Evolutionary conservation across 2,797 vertebrate genomes (phyloP).

Genomic region (Discoglossus pictus): DNA sequence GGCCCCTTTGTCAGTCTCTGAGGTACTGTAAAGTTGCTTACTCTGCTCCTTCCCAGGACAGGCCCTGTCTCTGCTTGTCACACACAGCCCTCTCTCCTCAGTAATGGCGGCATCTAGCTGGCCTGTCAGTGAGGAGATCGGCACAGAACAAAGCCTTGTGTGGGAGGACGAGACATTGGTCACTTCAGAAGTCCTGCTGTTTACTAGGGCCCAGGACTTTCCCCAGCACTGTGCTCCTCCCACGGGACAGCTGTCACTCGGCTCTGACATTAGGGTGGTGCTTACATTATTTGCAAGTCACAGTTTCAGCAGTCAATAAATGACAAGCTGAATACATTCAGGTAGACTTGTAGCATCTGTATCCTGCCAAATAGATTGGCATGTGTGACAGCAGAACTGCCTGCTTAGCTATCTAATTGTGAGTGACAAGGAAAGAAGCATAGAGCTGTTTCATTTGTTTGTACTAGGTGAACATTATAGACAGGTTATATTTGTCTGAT

Average conservation of each 20-base stretch:
- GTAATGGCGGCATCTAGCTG: conserved; percentile 44
- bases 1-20: no score
- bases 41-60: no score
- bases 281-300: conserved; percentile 62
- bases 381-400: conserved; percentile 43
- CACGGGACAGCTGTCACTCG: conserved; percentile 59
- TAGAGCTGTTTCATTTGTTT: no score
- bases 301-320: conserved; percentile 62
- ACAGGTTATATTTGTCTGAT: no score
- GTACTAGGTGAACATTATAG: no score
- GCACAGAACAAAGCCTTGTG: conserved; percentile 56
- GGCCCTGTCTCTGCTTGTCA: no score
- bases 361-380: conserved; percentile 55
- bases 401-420: conserved; percentile 34
- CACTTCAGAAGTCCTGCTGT: conserved; percentile 59
- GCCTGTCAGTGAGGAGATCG: conserved; percentile 55
- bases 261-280: conserved; percentile 53
- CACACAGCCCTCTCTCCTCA: conserved; percentile 50
- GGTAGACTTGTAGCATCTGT: conserved; percentile 61
- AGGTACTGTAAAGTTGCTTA: no score
- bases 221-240: conserved; percentile 58
- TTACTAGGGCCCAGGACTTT: conserved; percentile 49
- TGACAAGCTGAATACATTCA: conserved; percentile 59
- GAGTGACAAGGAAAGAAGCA: conserved; percentile 26
- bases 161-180: conserved; percentile 60